Evolutionary conservation across 1,140 invertebrate genomes (phyloP).

Genomic region (Notospermus geniculatus): DNA sequence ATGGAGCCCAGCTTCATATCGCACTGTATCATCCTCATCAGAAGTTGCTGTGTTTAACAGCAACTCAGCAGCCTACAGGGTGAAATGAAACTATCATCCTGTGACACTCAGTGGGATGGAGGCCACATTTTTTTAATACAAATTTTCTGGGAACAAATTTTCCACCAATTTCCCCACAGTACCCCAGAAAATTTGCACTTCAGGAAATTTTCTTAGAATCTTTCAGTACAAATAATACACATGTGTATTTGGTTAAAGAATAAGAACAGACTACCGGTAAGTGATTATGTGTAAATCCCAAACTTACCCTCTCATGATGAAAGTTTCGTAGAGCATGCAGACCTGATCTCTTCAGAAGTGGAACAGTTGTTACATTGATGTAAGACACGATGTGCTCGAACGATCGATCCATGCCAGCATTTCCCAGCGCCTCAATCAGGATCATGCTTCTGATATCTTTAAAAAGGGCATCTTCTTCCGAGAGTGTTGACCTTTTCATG

Average conservation of each 20-base stretch:
- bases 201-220: no score
- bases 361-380: slow-evolving; percentile 19
- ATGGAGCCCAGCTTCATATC: slow-evolving; percentile 27
- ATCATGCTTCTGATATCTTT: slow-evolving; percentile 24
- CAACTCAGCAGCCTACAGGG: slow-evolving; percentile 24
- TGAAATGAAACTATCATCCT: no score
- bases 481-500: slow-evolving; percentile 19
- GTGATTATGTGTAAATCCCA: no score
- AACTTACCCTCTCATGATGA: slow-evolving; percentile 24
- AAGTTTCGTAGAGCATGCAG: slow-evolving; percentile 26
- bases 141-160: no score
- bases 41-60: slow-evolving; percentile 25
- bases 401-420: slow-evolving; percentile 23
- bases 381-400: slow-evolving; percentile 21
- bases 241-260: no score
- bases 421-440: slow-evolving; percentile 26
- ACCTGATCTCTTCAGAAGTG: slow-evolving; percentile 28
- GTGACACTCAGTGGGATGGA: no score
- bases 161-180: no score
- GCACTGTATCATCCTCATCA: slow-evolving; percentile 30
- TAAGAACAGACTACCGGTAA: no score
- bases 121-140: no score
- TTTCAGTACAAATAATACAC: no score
- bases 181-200: no score
- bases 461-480: slow-evolving; percentile 16